These are phyloP conservation scores for Rhagoletis pomonella DNA, from an alignment of 1,140 invertebrate species.

Conservation along the genomic window DNA sequence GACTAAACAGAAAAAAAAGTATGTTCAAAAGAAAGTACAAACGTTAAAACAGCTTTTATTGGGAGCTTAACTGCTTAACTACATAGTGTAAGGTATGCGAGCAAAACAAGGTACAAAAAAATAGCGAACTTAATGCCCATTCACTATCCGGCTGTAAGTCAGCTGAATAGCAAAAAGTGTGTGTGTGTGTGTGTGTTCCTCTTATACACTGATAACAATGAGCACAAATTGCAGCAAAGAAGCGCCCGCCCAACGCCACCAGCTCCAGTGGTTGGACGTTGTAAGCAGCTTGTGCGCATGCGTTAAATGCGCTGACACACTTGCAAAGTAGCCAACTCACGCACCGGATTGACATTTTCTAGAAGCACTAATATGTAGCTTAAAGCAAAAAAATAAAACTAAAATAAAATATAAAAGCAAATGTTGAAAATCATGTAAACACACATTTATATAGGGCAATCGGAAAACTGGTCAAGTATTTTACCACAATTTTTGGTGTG, in stretches of 20 bases:
- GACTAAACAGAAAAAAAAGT: neutral
- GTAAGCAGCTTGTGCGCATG: neutral
- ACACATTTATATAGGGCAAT: slow-evolving; percentile 10
- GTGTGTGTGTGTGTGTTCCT: too few species aligned
- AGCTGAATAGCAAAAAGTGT: too few species aligned
- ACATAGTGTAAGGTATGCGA: too few species aligned
- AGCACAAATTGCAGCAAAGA: neutral
- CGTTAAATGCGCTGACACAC: neutral
- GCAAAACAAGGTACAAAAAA: too few species aligned
- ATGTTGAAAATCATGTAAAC: slow-evolving; percentile 21
- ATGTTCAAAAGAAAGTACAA: neutral
- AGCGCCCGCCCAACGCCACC: neutral
- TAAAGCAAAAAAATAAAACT: neutral
- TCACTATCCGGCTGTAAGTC: too few species aligned
- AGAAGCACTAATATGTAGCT: neutral
- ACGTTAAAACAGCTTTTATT: neutral
- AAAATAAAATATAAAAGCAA: neutral
- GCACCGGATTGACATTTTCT: neutral
- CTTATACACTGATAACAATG: neutral
- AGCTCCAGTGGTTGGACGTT: too few species aligned
- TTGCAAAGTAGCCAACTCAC: slow-evolving; percentile 7
- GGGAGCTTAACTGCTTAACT: neutral
- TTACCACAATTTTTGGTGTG: neutral
- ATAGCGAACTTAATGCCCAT: too few species aligned
- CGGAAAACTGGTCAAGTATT: slow-evolving; percentile 16